These are phyloP conservation scores for Tipula unca DNA, from an alignment of 2,888 invertebrate species.

Conservation along the genomic window DNA sequence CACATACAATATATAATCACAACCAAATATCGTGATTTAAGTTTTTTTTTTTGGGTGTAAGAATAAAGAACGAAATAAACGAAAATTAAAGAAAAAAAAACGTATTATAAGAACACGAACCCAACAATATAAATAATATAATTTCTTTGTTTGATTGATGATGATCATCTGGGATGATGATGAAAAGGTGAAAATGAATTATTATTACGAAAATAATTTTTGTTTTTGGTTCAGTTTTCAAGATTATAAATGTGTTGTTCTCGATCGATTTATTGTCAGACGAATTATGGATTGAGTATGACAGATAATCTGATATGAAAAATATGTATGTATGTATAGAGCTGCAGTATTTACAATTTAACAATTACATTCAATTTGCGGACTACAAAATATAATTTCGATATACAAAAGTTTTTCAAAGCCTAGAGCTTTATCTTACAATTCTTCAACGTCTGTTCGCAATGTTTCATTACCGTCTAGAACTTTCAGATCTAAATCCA, in stretches of 20 bases:
- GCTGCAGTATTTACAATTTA: too few relatives aligned
- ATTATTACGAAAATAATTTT: background rate
- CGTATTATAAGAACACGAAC: background rate
- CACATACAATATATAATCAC: background rate
- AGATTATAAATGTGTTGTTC: background rate
- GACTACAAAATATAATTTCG: too few relatives aligned
- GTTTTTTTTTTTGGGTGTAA: background rate
- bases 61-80: background rate
- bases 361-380: too few relatives aligned
- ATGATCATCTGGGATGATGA: background rate
- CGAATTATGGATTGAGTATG: background rate
- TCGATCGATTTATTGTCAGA: background rate
- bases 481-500: too few relatives aligned
- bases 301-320: too few relatives aligned
- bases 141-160: slow-evolving; percentile 8
- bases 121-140: background rate
- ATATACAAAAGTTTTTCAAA: too few relatives aligned
- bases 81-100: background rate
- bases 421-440: too few relatives aligned
- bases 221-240: background rate
- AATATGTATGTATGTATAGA: too few relatives aligned
- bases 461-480: too few relatives aligned
- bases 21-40: background rate
- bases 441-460: too few relatives aligned
- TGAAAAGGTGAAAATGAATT: background rate